These are phyloP conservation scores for Drosophila pseudoananassae DNA, from an alignment of 1,140 invertebrate species.

Conservation along the genomic window DNA sequence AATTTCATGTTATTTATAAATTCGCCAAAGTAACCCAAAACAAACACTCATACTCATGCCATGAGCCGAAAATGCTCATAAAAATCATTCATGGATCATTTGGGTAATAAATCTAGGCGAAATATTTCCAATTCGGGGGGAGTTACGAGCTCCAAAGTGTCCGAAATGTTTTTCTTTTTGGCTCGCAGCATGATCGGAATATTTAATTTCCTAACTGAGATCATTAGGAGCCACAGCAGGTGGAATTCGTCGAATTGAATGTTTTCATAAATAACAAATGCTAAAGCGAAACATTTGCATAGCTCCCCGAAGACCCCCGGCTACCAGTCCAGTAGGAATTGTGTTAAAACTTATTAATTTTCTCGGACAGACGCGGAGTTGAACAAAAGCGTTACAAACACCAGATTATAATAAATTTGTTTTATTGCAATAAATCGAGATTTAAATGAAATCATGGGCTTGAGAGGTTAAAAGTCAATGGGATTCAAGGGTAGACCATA, in stretches of 20 bases:
- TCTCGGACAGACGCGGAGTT: slow-evolving; percentile 32
- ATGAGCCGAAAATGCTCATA: slow-evolving; percentile 1
- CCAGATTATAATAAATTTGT: slow-evolving; percentile 68
- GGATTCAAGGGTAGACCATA: not conserved
- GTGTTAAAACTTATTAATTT: slow-evolving; percentile 72
- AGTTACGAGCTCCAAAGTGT: slow-evolving; percentile 40
- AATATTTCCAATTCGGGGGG: slow-evolving; percentile 47
- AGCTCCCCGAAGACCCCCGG: slow-evolving; percentile 2
- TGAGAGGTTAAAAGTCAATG: slow-evolving; percentile 47
- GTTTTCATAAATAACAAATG: slow-evolving; percentile 64
- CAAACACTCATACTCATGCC: slow-evolving; percentile 7
- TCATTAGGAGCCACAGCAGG: slow-evolving; percentile 79
- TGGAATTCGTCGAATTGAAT: slow-evolving; percentile 62
- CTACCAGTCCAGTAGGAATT: slow-evolving; percentile 53
- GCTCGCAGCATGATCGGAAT: slow-evolving; percentile 67
- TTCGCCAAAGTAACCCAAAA: slow-evolving; percentile 24
- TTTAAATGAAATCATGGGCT: slow-evolving; percentile 65
- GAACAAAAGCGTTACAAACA: slow-evolving; percentile 34
- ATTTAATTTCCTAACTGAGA: slow-evolving; percentile 67
- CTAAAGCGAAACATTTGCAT: slow-evolving; percentile 64
- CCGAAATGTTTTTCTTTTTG: slow-evolving; percentile 51
- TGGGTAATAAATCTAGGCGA: slow-evolving; percentile 42
- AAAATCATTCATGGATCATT: slow-evolving; percentile 49
- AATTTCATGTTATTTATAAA: slow-evolving; percentile 60
- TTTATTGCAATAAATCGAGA: slow-evolving; percentile 66